Evolutionary conservation across 2,888 invertebrate species (phyloP).

Genomic region (Malacosoma neustria): DNA sequence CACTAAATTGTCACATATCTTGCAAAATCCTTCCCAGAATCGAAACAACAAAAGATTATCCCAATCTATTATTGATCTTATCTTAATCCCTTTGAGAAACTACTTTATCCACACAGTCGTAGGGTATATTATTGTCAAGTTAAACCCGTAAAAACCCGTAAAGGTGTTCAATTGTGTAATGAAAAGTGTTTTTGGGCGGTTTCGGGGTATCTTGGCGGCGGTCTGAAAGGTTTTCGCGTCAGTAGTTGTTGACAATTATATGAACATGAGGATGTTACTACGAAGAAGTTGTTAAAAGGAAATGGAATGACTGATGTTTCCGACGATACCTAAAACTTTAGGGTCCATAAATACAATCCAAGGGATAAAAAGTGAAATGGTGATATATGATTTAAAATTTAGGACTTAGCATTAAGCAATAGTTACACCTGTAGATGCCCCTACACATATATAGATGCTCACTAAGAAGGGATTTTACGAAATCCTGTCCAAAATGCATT

Average conservation of each 20-base stretch:
- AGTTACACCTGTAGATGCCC: too few species aligned
- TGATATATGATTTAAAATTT: too few species aligned
- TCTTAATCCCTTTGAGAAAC: slow-evolving; percentile 1
- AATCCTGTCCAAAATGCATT: too few species aligned
- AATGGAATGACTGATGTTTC: not conserved
- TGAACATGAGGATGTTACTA: not conserved
- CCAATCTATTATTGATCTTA: slow-evolving; percentile 20
- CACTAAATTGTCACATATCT: not conserved
- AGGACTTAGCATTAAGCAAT: too few species aligned
- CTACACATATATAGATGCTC: too few species aligned
- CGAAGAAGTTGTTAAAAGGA: not conserved
- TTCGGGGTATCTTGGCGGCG: not conserved
- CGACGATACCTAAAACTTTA: too few species aligned
- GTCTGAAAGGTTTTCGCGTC: slow-evolving; percentile 3
- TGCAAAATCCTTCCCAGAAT: not conserved
- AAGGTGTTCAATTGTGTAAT: not conserved
- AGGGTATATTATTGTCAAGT: not conserved
- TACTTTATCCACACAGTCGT: not conserved
- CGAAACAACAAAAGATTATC: slow-evolving; percentile 66
- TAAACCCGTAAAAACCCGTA: not conserved
- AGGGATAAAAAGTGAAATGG: too few species aligned
- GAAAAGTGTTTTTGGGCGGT: not conserved
- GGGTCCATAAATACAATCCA: too few species aligned
- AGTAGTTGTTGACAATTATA: not conserved
- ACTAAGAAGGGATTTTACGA: too few species aligned